A percentile compares a stretch with the other conserved stretches of the same genome.
phyloP scores from a whole-genome alignment of 2,797 vertebrate genomes.

The Microcaecilia unicolor region DNA sequence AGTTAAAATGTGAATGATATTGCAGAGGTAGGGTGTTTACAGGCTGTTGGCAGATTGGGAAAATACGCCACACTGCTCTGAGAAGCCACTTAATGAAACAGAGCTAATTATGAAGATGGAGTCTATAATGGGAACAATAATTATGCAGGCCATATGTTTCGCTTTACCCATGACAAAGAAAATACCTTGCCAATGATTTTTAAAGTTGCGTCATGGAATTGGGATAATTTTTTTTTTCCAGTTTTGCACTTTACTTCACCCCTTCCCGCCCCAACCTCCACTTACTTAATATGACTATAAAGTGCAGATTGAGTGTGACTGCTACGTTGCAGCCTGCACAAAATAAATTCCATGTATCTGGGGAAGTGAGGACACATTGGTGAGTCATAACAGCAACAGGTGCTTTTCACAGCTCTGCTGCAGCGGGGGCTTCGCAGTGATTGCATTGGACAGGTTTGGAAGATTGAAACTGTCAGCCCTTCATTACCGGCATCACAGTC shows the following conservation, averaged over 20 bases:
- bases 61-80: conserved; percentile 12
- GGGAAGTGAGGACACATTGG: neutral
- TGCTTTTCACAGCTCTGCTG: neutral
- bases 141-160: conserved; percentile 11
- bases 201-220: neutral
- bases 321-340: neutral
- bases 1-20: conserved; percentile 19
- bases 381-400: neutral
- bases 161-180: conserved; percentile 14
- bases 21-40: conserved; percentile 14
- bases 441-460: neutral
- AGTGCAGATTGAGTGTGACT: no score
- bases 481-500: neutral
- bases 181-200: conserved; percentile 4
- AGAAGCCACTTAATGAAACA: conserved; percentile 16
- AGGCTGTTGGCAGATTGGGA: conserved; percentile 20
- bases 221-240: conserved; percentile 1
- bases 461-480: neutral
- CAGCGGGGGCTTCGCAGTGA: neutral
- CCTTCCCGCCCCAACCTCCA: no score
- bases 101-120: conserved; percentile 30
- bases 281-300: no score
- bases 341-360: neutral
- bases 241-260: neutral
- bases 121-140: conserved; percentile 17